phyloP scores from a whole-genome alignment of 2,113 vertebrate genomes.

The Hoplias malabaricus region DNA sequence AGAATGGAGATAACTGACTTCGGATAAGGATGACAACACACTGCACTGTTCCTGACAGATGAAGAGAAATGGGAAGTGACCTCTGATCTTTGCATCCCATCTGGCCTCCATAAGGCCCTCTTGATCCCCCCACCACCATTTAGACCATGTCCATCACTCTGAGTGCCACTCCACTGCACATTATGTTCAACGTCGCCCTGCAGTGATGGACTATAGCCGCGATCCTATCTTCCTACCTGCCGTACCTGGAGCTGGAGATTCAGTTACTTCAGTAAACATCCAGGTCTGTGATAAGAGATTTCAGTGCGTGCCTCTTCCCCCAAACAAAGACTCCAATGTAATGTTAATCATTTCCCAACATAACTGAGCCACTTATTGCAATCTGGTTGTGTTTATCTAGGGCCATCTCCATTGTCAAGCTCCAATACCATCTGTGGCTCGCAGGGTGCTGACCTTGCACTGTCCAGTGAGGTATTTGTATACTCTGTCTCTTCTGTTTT shows the following conservation, averaged over 20 bases:
- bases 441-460: neutral
- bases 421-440: neutral
- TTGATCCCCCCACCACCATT: constrained; percentile 40
- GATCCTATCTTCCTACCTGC: constrained; percentile 57
- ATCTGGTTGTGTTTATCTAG: constrained; percentile 40
- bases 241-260: constrained; percentile 59
- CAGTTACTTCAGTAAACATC: constrained; percentile 65
- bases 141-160: constrained; percentile 61
- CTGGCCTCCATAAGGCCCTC: constrained; percentile 40
- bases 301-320: constrained; percentile 43
- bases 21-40: constrained; percentile 25
- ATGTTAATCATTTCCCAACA: constrained; percentile 49
- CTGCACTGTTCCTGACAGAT: constrained; percentile 38
- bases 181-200: constrained; percentile 55
- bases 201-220: constrained; percentile 51
- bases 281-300: constrained; percentile 40
- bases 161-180: constrained; percentile 53
- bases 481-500: neutral
- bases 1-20: constrained; percentile 24
- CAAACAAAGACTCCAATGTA: constrained; percentile 39
- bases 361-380: neutral
- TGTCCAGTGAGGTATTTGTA: neutral
- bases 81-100: constrained; percentile 43
- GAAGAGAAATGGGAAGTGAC: constrained; percentile 48
- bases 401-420: neutral